Conservation (phyloP, 2,888 invertebrate species). For the Branchellion lobata region DNA sequence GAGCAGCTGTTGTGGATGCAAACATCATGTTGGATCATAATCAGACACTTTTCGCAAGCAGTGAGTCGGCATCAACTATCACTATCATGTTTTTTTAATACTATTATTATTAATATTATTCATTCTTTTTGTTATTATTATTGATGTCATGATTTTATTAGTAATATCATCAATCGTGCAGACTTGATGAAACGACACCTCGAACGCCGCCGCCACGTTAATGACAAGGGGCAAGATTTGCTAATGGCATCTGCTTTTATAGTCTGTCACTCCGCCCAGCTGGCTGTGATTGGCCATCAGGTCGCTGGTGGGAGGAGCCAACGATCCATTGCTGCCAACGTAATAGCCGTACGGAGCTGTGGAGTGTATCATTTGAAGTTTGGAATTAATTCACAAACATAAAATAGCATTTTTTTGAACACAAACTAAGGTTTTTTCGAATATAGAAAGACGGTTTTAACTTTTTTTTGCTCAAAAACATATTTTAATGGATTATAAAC, state of each 20-base stretch:
- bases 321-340: constrained; percentile 34
- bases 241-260: constrained; percentile 8
- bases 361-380: neutral
- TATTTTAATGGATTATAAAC: too few species aligned
- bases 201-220: too few species aligned
- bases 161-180: too few species aligned
- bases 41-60: neutral
- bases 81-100: too few species aligned
- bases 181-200: too few species aligned
- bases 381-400: too few species aligned
- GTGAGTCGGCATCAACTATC: neutral
- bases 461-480: too few species aligned
- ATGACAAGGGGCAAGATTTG: neutral
- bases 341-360: constrained; percentile 39
- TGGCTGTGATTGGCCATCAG: constrained; percentile 36
- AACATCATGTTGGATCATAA: neutral
- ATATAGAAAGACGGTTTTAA: neutral
- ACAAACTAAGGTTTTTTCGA: neutral
- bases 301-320: constrained; percentile 32
- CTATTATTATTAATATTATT: too few species aligned
- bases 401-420: neutral
- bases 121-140: too few species aligned
- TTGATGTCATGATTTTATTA: too few species aligned
- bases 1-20: neutral
- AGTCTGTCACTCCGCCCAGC: constrained; percentile 30